Evolutionary conservation across 2,113 vertebrate species (phyloP).

Genomic region (Neomonachus schauinslandi): DNA sequence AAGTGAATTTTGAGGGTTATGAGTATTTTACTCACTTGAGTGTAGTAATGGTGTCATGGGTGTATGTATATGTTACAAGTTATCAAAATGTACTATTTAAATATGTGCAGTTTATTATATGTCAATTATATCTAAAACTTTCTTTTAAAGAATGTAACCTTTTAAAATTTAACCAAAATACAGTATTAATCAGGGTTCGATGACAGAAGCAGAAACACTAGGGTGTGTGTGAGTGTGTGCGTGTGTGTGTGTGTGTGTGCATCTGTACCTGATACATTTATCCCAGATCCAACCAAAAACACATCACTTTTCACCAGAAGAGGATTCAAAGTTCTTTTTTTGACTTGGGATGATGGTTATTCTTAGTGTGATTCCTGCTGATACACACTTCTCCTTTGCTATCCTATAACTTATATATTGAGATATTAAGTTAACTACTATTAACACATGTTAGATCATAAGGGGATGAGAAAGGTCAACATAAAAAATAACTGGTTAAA

Average conservation of each 20-base stretch:
- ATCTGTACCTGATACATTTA: not conserved
- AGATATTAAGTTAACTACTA: not conserved
- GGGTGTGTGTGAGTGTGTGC: not conserved
- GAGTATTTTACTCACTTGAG: not conserved
- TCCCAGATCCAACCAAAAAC: not conserved
- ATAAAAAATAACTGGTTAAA: conserved; percentile 31
- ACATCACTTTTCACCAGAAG: not conserved
- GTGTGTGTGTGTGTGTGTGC: not conserved
- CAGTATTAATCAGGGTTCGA: not conserved
- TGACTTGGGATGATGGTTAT: not conserved
- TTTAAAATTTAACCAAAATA: conserved; percentile 36
- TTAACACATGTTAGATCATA: not conserved
- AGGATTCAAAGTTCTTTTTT: not conserved
- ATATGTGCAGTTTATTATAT: not conserved
- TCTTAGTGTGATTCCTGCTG: not conserved
- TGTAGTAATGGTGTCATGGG: not conserved
- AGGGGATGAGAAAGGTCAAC: not conserved
- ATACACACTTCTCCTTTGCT: not conserved
- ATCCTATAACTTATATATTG: not conserved
- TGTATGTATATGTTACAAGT: not conserved
- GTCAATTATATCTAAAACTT: not conserved
- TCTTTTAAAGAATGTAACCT: not conserved
- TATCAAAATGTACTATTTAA: not conserved
- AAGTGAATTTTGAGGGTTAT: not conserved
- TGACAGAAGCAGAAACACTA: not conserved